Percentiles rank a stretch among this genome's conserved stretches.
Conservation (phyloP, 2,888 invertebrate species). For the Cyclophora punctaria region DNA sequence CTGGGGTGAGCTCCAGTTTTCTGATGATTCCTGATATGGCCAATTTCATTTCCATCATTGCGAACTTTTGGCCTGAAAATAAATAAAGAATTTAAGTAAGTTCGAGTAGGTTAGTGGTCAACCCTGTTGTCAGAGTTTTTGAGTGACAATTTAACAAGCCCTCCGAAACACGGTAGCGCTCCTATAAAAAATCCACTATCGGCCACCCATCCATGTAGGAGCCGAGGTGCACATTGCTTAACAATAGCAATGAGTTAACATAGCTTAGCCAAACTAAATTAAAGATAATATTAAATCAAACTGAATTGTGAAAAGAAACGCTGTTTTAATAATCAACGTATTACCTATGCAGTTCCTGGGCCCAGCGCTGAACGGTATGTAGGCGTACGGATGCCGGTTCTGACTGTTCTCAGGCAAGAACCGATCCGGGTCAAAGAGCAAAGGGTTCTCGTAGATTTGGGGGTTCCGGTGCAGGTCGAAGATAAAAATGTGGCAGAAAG, state of each 20-base stretch:
- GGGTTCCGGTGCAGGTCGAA: conserved; percentile 78
- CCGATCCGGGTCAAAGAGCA: conserved; percentile 80
- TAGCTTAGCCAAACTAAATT: too few species aligned
- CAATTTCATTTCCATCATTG: conserved; percentile 76
- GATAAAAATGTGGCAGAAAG: conserved; percentile 68
- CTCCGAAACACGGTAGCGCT: too few species aligned
- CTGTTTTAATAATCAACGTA: not conserved
- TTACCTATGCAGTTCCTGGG: conserved; percentile 77
- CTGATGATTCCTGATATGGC: conserved; percentile 65
- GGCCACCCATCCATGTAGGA: too few species aligned
- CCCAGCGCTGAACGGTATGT: conserved; percentile 81
- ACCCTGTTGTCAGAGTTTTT: too few species aligned
- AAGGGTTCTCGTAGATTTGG: conserved; percentile 77
- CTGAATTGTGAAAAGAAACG: too few species aligned
- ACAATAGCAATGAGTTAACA: too few species aligned
- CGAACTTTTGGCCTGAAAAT: conserved; percentile 76
- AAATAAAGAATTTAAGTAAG: too few species aligned
- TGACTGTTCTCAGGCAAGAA: conserved; percentile 75
- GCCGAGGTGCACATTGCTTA: too few species aligned
- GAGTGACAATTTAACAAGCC: too few species aligned
- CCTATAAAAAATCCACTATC: too few species aligned
- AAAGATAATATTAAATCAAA: too few species aligned
- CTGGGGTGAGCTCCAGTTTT: conserved; percentile 59
- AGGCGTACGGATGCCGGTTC: conserved; percentile 77
- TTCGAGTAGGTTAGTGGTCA: too few species aligned